Evolutionary conservation across 2,113 vertebrate genomes (phyloP).

Genomic region (Archilochus colubris): DNA sequence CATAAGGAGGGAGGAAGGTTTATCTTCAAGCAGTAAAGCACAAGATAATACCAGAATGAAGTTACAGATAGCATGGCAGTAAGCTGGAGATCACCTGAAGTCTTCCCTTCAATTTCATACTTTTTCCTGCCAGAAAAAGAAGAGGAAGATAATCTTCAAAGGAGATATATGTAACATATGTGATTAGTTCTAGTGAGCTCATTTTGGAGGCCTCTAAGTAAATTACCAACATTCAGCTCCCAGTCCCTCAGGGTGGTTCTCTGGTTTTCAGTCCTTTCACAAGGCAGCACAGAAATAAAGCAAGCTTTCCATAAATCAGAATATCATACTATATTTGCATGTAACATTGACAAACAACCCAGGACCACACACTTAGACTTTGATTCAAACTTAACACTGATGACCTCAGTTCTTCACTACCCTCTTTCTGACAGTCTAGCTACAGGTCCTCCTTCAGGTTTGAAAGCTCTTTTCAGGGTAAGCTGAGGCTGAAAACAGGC

Average conservation of each 20-base stretch:
- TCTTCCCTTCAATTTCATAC: background rate
- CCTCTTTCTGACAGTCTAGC: background rate
- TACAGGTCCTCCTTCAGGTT: background rate
- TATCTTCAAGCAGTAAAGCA: background rate
- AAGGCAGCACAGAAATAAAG: background rate
- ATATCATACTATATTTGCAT: background rate
- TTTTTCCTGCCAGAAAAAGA: background rate
- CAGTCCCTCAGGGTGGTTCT: background rate
- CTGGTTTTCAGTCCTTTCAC: background rate
- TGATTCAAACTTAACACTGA: background rate
- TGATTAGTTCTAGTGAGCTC: background rate
- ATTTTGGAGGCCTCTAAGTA: background rate
- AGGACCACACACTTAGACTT: background rate
- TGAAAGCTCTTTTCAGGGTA: background rate
- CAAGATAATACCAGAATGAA: background rate
- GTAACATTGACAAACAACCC: background rate
- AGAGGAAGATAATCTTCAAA: background rate
- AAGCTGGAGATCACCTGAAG: background rate
- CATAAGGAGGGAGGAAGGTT: background rate
- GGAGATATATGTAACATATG: background rate
- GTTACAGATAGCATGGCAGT: background rate
- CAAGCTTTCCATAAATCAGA: background rate
- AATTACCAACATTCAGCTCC: background rate
- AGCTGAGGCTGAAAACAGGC: accelerated
- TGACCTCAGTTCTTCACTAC: background rate